These are phyloP conservation scores for Morelia viridis DNA, from an alignment of 2,797 vertebrate species.

Conservation along the genomic window DNA sequence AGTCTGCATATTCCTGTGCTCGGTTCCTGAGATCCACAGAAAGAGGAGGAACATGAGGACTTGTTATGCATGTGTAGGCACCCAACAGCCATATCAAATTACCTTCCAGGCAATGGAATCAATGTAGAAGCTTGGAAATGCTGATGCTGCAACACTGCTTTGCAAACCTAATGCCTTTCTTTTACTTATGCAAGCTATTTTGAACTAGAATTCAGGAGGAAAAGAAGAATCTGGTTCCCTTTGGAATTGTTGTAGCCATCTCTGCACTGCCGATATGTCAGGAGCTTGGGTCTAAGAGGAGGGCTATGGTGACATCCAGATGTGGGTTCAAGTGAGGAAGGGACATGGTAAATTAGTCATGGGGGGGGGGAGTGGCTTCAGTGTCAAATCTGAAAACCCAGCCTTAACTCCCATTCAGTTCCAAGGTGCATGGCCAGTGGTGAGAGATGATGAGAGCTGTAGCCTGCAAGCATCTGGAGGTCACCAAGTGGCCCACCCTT, in stretches of 20 bases:
- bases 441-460: too few species aligned
- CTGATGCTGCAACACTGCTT: background rate
- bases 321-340: background rate
- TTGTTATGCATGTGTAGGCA: background rate
- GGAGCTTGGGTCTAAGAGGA: too few species aligned
- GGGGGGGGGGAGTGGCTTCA: too few species aligned
- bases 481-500: too few species aligned
- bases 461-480: too few species aligned
- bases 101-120: background rate
- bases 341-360: too few species aligned
- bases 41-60: background rate
- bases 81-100: background rate
- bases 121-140: background rate
- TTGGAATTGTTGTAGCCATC: background rate
- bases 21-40: background rate
- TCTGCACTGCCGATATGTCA: background rate
- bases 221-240: background rate
- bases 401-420: too few species aligned
- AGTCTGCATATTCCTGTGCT: too few species aligned
- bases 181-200: background rate
- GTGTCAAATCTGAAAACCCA: too few species aligned
- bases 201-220: too few species aligned
- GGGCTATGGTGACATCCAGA: background rate
- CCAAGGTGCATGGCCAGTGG: too few species aligned
- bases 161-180: rapidly evolving